Evolutionary conservation across 2,888 invertebrate species (phyloP).

Genomic region (Ectropis crepuscularia): DNA sequence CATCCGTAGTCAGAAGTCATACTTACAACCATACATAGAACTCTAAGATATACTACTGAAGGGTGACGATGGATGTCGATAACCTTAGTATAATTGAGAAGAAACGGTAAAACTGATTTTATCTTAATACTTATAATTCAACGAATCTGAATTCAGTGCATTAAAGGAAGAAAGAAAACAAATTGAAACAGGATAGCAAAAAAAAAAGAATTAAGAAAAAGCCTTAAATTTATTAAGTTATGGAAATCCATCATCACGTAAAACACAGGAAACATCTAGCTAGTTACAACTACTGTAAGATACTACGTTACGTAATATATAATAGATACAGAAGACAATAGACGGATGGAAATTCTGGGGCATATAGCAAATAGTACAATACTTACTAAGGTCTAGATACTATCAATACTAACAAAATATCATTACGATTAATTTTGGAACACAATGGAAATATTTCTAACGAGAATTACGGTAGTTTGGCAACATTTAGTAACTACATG

Average conservation of each 20-base stretch:
- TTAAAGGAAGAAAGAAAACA: background rate
- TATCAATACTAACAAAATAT: constrained; percentile 46
- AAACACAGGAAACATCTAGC: constrained; percentile 64
- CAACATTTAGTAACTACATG: constrained; percentile 49
- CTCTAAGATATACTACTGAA: constrained; percentile 50
- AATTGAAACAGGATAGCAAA: background rate
- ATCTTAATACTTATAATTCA: no score
- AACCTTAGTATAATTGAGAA: constrained; percentile 14
- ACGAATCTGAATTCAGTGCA: no score
- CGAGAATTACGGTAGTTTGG: constrained; percentile 53
- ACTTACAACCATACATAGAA: constrained; percentile 47
- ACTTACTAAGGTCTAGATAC: constrained; percentile 47
- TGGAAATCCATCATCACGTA: constrained; percentile 53
- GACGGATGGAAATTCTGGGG: constrained; percentile 86
- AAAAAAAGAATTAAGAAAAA: background rate
- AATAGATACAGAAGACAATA: constrained; percentile 82
- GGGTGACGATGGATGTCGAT: constrained; percentile 45
- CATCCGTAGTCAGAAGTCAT: constrained; percentile 34
- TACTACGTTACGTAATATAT: constrained; percentile 70
- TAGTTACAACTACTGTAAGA: constrained; percentile 70
- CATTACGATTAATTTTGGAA: constrained; percentile 38
- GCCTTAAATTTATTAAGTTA: constrained; percentile 26
- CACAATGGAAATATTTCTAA: constrained; percentile 39
- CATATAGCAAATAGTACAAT: constrained; percentile 75
- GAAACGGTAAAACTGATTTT: background rate